Conservation (phyloP, 2,113 vertebrate species). For the Carassius gibelio region DNA sequence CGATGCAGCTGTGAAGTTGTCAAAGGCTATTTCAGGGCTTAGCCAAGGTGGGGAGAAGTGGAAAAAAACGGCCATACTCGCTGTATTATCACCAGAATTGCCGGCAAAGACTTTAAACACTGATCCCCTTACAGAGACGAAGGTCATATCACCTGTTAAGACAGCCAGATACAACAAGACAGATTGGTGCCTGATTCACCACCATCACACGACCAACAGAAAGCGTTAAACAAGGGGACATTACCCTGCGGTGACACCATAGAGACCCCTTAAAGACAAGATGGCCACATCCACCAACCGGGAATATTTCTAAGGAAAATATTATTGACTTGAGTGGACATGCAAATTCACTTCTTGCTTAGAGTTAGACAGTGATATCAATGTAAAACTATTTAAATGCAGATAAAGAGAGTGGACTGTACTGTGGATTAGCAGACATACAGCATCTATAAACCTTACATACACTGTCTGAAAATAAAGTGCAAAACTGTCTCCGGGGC, state of each 20-base stretch:
- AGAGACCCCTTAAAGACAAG: not conserved
- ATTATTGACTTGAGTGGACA: not conserved
- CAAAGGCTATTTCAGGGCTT: slow-evolving; percentile 48
- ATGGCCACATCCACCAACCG: not conserved
- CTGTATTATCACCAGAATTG: slow-evolving; percentile 32
- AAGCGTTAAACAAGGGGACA: not conserved
- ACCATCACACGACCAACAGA: not conserved
- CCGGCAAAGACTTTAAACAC: slow-evolving; percentile 38
- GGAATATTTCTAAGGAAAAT: not conserved
- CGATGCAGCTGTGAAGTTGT: slow-evolving; percentile 46
- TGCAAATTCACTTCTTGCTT: not conserved
- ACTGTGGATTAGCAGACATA: not conserved
- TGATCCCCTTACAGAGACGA: slow-evolving; percentile 51
- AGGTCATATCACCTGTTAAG: slow-evolving; percentile 46
- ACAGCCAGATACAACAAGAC: slow-evolving; percentile 39
- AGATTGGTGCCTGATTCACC: slow-evolving; percentile 7
- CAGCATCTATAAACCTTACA: too few species aligned
- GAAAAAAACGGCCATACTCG: slow-evolving; percentile 39
- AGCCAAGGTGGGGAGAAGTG: slow-evolving; percentile 30
- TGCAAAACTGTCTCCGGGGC: too few species aligned
- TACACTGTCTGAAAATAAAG: too few species aligned
- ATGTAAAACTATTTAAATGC: not conserved
- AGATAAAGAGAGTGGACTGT: not conserved
- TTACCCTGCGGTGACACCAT: not conserved
- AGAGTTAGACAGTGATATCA: not conserved